A percentile compares a stretch with the other conserved stretches of the same genome.
Conservation (phyloP, 2,888 invertebrate species). For the Idaea straminata region DNA sequence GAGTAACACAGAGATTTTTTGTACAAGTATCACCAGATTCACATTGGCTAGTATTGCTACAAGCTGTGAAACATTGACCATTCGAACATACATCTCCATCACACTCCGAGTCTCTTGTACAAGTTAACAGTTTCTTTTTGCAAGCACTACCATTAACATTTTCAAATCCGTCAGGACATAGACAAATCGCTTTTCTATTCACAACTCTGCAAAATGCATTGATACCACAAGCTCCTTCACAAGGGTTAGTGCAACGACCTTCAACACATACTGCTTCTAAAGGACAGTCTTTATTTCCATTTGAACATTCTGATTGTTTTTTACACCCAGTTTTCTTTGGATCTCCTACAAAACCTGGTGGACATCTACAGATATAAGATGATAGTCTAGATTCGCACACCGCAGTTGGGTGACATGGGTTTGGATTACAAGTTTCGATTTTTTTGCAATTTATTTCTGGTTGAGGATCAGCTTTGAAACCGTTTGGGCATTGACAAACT, state of each 20-base stretch:
- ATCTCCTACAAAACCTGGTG: constrained; percentile 87
- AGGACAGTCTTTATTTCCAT: constrained; percentile 88
- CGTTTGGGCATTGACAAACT: constrained; percentile 92
- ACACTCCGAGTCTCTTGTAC: constrained; percentile 87
- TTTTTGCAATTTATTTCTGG: constrained; percentile 90
- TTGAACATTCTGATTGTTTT: constrained; percentile 87
- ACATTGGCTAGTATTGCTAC: constrained; percentile 88
- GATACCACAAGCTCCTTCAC: constrained; percentile 89
- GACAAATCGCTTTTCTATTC: constrained; percentile 88
- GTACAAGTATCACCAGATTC: constrained; percentile 88
- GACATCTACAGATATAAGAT: constrained; percentile 89
- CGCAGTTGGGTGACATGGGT: constrained; percentile 90
- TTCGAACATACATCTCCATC: constrained; percentile 88
- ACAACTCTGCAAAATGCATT: constrained; percentile 91
- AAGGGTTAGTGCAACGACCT: constrained; percentile 89
- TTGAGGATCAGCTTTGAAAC: constrained; percentile 88
- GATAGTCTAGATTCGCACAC: constrained; percentile 85
- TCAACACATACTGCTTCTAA: constrained; percentile 85
- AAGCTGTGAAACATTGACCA: constrained; percentile 91
- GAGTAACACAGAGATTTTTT: constrained; percentile 88
- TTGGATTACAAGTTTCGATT: constrained; percentile 86
- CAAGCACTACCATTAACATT: constrained; percentile 84
- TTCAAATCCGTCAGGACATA: constrained; percentile 88
- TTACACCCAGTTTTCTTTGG: constrained; percentile 87
- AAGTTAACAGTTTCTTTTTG: constrained; percentile 83